Percentiles rank a stretch among this genome's conserved stretches.
Conservation (phyloP, 2,113 vertebrate species). For the Hippoglossus stenolepis region DNA sequence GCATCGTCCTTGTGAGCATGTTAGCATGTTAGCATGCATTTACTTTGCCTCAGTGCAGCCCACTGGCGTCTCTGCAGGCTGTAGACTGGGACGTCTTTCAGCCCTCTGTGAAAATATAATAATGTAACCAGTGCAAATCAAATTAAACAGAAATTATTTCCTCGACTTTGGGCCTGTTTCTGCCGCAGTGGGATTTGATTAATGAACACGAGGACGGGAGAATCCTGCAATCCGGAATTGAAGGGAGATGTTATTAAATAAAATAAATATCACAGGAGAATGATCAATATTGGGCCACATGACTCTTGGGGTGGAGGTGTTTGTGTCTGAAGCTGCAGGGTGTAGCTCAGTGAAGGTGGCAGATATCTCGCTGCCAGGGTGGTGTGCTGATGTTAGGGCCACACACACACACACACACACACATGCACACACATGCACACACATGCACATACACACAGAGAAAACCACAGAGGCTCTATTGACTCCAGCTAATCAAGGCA, state of each 20-base stretch:
- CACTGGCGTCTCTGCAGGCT: background rate
- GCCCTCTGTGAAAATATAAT: background rate
- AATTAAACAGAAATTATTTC: background rate
- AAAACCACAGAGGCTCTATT: conserved; percentile 80
- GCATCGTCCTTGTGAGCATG: too few species aligned
- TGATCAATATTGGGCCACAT: background rate
- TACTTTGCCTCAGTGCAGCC: background rate
- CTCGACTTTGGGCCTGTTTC: background rate
- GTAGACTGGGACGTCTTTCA: background rate
- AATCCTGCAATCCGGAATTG: background rate
- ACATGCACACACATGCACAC: conserved; percentile 8
- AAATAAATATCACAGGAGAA: background rate
- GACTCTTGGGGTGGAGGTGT: conserved; percentile 30
- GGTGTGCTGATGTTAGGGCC: conserved; percentile 74
- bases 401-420: conserved; percentile 69
- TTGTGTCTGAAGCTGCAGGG: conserved; percentile 60
- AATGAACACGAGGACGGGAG: background rate
- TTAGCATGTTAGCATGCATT: too few species aligned
- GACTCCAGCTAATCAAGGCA: conserved; percentile 81
- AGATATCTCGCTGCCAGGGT: conserved; percentile 59
- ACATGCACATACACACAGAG: conserved; percentile 30
- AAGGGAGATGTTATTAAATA: background rate
- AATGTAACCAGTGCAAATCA: background rate
- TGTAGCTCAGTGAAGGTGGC: conserved; percentile 66
- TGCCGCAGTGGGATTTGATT: background rate